phyloP scores from a whole-genome alignment of 2,797 vertebrate genomes.

The Hippocampus kuda region DNA sequence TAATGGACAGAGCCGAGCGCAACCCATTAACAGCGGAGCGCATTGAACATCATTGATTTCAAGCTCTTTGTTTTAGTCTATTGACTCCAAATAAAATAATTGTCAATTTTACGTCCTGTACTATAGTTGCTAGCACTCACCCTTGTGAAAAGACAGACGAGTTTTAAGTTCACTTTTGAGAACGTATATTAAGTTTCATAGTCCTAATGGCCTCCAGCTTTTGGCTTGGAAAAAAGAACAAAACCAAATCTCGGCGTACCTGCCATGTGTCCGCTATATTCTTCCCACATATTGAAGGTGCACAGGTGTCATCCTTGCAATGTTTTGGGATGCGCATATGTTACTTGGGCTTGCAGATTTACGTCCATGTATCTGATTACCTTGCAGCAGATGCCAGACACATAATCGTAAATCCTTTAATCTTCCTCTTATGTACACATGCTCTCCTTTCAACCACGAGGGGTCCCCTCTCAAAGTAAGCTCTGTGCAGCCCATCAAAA shows the following conservation, averaged over 20 bases:
- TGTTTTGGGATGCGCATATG: slow-evolving; percentile 44
- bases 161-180: not conserved
- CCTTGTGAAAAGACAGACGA: not conserved
- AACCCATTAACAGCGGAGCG: slow-evolving; percentile 40
- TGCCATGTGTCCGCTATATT: slow-evolving; percentile 38
- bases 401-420: slow-evolving; percentile 62
- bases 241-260: slow-evolving; percentile 43
- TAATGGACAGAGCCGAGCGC: slow-evolving; percentile 35
- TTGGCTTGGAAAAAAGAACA: slow-evolving; percentile 44
- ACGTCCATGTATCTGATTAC: slow-evolving; percentile 44
- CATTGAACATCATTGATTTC: slow-evolving; percentile 52
- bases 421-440: slow-evolving; percentile 55
- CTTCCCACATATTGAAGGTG: slow-evolving; percentile 41
- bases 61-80: slow-evolving; percentile 32
- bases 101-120: no score
- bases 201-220: slow-evolving; percentile 31
- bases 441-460: slow-evolving; percentile 37
- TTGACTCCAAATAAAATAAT: not conserved
- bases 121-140: not conserved
- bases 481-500: slow-evolving; percentile 25
- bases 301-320: slow-evolving; percentile 27
- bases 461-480: slow-evolving; percentile 28
- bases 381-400: slow-evolving; percentile 59
- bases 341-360: slow-evolving; percentile 41
- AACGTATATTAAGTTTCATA: slow-evolving; percentile 44